phyloP scores from a whole-genome alignment of 2,888 invertebrate genomes.

The Pelosia muscerda region DNA sequence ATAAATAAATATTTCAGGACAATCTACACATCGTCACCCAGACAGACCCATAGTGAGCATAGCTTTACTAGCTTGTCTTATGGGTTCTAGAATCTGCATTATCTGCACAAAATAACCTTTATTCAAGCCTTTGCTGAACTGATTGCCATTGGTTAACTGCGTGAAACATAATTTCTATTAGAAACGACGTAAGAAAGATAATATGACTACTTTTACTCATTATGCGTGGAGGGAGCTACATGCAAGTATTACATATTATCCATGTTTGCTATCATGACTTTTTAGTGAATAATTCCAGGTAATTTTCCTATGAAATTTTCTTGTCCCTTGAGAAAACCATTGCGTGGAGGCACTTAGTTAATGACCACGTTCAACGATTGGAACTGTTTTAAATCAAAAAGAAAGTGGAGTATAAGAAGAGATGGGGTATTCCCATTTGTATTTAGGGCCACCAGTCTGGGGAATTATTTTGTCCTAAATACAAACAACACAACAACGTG shows the following conservation, averaged over 20 bases:
- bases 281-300: not conserved
- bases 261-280: too few relatives aligned
- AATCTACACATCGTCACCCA: too few relatives aligned
- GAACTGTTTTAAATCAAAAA: not conserved
- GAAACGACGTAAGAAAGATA: not conserved
- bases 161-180: not conserved
- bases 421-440: not conserved
- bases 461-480: too few relatives aligned
- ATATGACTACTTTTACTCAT: too few relatives aligned
- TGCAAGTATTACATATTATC: too few relatives aligned
- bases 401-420: not conserved
- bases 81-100: too few relatives aligned
- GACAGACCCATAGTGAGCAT: too few relatives aligned
- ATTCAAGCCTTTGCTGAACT: too few relatives aligned
- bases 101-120: too few relatives aligned
- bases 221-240: too few relatives aligned
- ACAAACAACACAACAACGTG: not conserved
- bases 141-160: not conserved
- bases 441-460: not conserved
- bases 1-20: too few relatives aligned
- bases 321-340: slow-evolving; percentile 4
- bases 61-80: too few relatives aligned
- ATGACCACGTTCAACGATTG: not conserved
- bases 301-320: not conserved
- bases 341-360: slow-evolving; percentile 3